phyloP scores from a whole-genome alignment of 92 coral and sea anemone genomes.

The Micromussa lordhowensis region DNA sequence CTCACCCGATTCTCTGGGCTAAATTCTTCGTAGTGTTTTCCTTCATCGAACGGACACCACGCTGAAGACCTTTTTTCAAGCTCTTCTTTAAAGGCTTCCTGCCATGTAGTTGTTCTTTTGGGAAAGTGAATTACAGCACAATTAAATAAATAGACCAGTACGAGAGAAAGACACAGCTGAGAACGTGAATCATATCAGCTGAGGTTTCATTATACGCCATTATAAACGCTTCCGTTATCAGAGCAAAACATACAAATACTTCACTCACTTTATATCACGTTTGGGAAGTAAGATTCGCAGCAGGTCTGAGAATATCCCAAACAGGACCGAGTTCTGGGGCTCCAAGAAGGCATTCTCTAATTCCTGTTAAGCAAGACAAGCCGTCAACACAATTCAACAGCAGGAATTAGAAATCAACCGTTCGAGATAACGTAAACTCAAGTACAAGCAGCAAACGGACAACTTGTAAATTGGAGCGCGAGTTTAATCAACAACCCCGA shows the following conservation, averaged over 20 bases:
- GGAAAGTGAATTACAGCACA: conserved; percentile 30
- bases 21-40: conserved; percentile 66
- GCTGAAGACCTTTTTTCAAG: conserved; percentile 63
- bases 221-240: conserved; percentile 39
- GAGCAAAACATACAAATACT: conserved; percentile 35
- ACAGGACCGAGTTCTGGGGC: conserved; percentile 69
- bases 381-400: conserved; percentile 59
- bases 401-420: conserved; percentile 46
- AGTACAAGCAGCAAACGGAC: conserved; percentile 40
- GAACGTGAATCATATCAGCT: conserved; percentile 27
- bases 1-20: conserved; percentile 80
- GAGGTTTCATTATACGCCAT: conserved; percentile 39
- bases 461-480: conserved; percentile 25
- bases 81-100: conserved; percentile 72
- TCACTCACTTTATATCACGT: conserved; percentile 79
- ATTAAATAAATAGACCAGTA: conserved; percentile 17
- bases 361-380: conserved; percentile 62
- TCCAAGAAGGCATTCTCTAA: conserved; percentile 87
- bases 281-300: conserved; percentile 68
- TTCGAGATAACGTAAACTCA: conserved; percentile 24
- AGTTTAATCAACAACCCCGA: conserved; percentile 32
- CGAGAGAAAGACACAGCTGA: conserved; percentile 28
- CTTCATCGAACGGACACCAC: conserved; percentile 72
- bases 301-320: conserved; percentile 74
- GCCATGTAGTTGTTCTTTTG: conserved; percentile 76